A percentile compares a stretch with the other conserved stretches of the same genome.
These are phyloP conservation scores for Thumatha senex DNA, from an alignment of 2,888 invertebrate species.

Conservation along the genomic window DNA sequence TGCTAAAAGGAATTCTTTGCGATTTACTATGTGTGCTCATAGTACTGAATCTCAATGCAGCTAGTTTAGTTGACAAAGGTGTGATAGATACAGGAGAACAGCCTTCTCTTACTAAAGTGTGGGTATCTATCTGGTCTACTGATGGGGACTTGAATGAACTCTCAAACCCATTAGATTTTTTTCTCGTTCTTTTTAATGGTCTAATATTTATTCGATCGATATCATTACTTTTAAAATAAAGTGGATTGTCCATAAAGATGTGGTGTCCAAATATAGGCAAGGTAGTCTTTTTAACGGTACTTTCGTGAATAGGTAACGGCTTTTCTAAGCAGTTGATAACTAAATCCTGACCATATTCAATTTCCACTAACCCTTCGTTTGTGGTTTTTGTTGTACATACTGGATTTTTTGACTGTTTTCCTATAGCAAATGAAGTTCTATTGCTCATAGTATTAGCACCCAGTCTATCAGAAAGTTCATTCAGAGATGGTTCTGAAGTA, in stretches of 20 bases:
- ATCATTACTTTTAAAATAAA: slow-evolving; percentile 77
- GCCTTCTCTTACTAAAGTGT: slow-evolving; percentile 69
- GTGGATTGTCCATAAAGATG: slow-evolving; percentile 74
- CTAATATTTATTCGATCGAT: slow-evolving; percentile 59
- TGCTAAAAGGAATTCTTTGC: slow-evolving; percentile 53
- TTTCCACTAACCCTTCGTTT: slow-evolving; percentile 80
- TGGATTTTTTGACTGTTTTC: slow-evolving; percentile 43
- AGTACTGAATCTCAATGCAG: slow-evolving; percentile 83
- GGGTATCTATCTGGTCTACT: slow-evolving; percentile 70
- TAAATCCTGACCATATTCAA: slow-evolving; percentile 80
- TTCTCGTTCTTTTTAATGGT: slow-evolving; percentile 70
- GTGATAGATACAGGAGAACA: slow-evolving; percentile 81
- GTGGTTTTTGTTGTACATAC: slow-evolving; percentile 71
- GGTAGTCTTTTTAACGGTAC: slow-evolving; percentile 64
- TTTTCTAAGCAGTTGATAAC: slow-evolving; percentile 72
- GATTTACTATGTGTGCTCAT: slow-evolving; percentile 71
- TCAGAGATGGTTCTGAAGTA: slow-evolving; percentile 69
- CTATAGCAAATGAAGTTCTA: slow-evolving; percentile 54
- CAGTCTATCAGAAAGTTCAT: slow-evolving; percentile 66
- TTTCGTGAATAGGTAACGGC: slow-evolving; percentile 50
- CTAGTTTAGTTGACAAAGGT: slow-evolving; percentile 84
- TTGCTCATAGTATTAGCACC: slow-evolving; percentile 56
- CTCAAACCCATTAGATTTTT: slow-evolving; percentile 76
- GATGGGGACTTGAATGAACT: slow-evolving; percentile 76
- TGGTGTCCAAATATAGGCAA: slow-evolving; percentile 78